Conservation (phyloP, 2,797 vertebrate species). For the Chelonia mydas region DNA sequence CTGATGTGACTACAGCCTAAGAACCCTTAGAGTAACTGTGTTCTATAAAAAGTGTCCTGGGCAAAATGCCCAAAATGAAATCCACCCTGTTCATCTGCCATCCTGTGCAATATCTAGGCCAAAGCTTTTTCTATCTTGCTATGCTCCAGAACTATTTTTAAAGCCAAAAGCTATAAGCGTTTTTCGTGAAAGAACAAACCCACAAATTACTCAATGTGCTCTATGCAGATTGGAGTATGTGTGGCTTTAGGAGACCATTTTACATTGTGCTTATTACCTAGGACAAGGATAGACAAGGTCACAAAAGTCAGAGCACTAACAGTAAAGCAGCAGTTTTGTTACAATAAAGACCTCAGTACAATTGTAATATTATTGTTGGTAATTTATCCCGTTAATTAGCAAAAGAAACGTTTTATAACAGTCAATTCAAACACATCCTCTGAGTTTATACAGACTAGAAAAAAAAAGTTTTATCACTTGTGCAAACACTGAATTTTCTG, state of each 20-base stretch:
- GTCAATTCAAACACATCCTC: background rate
- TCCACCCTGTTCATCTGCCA: conserved; percentile 86
- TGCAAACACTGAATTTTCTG: background rate
- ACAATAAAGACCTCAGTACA: no score
- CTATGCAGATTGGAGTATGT: conserved; percentile 78
- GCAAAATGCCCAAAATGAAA: conserved; percentile 84
- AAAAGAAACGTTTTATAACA: background rate
- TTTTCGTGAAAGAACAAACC: conserved; percentile 88
- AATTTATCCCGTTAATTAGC: background rate
- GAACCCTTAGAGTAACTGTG: conserved; percentile 81
- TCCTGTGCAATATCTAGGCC: conserved; percentile 79
- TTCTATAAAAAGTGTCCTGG: conserved; percentile 86
- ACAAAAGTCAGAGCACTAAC: conserved; percentile 16
- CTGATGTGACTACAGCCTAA: conserved; percentile 73
- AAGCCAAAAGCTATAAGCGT: conserved; percentile 89
- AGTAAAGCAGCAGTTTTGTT: background rate
- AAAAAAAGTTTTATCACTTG: background rate
- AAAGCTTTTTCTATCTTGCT: conserved; percentile 79
- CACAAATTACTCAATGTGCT: conserved; percentile 87
- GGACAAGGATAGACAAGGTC: conserved; percentile 85
- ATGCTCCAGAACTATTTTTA: conserved; percentile 84
- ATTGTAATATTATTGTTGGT: background rate
- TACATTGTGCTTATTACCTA: conserved; percentile 59
- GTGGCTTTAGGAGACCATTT: conserved; percentile 76
- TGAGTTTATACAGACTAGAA: background rate